Evolutionary conservation across 64 coral and sea anemone species (phyloP).

Genomic region (Pachyseris speciosa): DNA sequence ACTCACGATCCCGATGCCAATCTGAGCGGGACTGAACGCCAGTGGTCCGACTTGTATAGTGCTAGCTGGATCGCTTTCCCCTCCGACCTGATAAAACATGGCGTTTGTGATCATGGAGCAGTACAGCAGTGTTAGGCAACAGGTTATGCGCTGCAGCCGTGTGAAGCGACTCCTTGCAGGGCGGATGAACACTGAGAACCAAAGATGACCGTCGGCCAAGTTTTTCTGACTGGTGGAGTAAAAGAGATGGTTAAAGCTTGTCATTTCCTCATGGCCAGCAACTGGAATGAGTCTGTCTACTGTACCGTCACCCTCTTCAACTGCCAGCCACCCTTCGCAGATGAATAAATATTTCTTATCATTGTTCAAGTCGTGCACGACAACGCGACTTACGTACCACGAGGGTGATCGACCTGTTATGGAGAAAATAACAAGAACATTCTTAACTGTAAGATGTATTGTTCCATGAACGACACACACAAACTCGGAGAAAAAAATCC

Average conservation of each 20-base stretch:
- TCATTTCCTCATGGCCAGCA: slow-evolving; percentile 89
- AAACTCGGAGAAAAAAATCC: no score
- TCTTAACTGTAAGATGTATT: neutral
- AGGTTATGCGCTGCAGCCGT: slow-evolving; percentile 84
- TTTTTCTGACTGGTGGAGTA: slow-evolving; percentile 93
- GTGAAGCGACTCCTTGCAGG: slow-evolving; percentile 89
- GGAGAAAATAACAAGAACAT: neutral
- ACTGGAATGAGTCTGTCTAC: slow-evolving; percentile 87
- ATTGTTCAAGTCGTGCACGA: slow-evolving; percentile 86
- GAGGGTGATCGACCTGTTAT: slow-evolving; percentile 61
- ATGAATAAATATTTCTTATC: slow-evolving; percentile 97
- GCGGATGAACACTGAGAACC: slow-evolving; percentile 94
- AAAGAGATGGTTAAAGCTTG: slow-evolving; percentile 94
- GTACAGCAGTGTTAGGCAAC: slow-evolving; percentile 88
- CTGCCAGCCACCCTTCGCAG: slow-evolving; percentile 83
- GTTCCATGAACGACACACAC: no score
- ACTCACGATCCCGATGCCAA: slow-evolving; percentile 92
- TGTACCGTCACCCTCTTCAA: slow-evolving; percentile 88
- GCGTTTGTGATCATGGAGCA: slow-evolving; percentile 94
- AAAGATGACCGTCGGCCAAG: slow-evolving; percentile 89
- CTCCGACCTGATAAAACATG: slow-evolving; percentile 94
- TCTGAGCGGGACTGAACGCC: slow-evolving; percentile 81
- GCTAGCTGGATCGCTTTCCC: slow-evolving; percentile 72
- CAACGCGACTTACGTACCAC: slow-evolving; percentile 90
- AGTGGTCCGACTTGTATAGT: slow-evolving; percentile 85